Percentiles rank a stretch among this genome's conserved stretches.
Evolutionary conservation across 1,140 invertebrate genomes (phyloP).

Genomic region (Asbolus verrucosus): DNA sequence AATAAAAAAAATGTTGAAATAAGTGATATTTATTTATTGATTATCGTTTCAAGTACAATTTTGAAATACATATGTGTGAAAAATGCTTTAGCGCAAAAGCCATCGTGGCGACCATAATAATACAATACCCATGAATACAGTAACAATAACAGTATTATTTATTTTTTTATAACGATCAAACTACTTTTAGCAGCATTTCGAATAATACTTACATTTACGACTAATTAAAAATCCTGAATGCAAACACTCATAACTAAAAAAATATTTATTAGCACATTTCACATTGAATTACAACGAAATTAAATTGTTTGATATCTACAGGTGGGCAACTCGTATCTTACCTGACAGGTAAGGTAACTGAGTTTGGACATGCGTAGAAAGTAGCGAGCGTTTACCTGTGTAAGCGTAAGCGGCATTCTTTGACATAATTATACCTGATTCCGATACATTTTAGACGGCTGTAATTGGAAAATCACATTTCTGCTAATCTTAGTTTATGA

Average conservation of each 20-base stretch:
- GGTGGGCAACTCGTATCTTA: slow-evolving; percentile 48
- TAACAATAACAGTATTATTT: slow-evolving; percentile 51
- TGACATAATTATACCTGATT: slow-evolving; percentile 31
- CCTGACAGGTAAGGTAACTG: slow-evolving; percentile 54
- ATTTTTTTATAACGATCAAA: background rate
- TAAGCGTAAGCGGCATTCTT: slow-evolving; percentile 34
- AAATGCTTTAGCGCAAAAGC: slow-evolving; percentile 40
- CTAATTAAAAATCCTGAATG: slow-evolving; percentile 9
- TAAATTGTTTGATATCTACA: slow-evolving; percentile 48
- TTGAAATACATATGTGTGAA: slow-evolving; percentile 15
- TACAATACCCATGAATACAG: slow-evolving; percentile 47
- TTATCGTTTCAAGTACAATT: background rate
- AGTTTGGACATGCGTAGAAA: slow-evolving; percentile 54
- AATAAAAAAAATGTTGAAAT: slow-evolving; percentile 33
- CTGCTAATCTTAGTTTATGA: slow-evolving; percentile 8
- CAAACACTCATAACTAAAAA: slow-evolving; percentile 36
- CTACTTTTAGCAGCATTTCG: background rate
- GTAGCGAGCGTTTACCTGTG: slow-evolving; percentile 53
- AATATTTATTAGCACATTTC: slow-evolving; percentile 46
- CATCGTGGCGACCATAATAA: slow-evolving; percentile 51
- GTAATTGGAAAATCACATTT: slow-evolving; percentile 21
- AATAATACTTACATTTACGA: background rate
- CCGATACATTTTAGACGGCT: slow-evolving; percentile 20
- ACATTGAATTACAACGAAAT: slow-evolving; percentile 43
- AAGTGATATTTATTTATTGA: slow-evolving; percentile 9